Percentiles rank a stretch among this genome's conserved stretches.
Conservation (phyloP, 2,888 invertebrate species). For the Catocala nupta region DNA sequence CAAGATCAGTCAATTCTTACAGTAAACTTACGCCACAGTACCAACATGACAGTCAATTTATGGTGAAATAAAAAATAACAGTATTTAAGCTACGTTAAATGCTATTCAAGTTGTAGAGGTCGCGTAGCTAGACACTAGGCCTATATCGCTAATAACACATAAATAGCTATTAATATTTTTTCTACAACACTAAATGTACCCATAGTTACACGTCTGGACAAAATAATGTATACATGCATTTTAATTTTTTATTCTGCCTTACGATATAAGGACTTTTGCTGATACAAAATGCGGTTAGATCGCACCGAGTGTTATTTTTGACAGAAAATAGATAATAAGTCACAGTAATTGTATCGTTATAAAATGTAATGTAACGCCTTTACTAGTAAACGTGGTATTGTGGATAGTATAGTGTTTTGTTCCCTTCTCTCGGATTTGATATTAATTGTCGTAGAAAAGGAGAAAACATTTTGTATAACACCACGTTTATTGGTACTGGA, state of each 20-base stretch:
- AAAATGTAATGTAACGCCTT: slow-evolving; percentile 12
- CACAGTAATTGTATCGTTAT: slow-evolving; percentile 21
- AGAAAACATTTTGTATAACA: too few species aligned
- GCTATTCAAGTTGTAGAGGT: slow-evolving; percentile 12
- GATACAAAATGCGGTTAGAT: slow-evolving; percentile 13
- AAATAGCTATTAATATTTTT: slow-evolving; percentile 41
- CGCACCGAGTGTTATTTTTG: slow-evolving; percentile 45
- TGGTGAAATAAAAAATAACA: too few species aligned
- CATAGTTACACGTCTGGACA: slow-evolving; percentile 39
- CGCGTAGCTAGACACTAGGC: slow-evolving; percentile 30
- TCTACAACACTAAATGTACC: slow-evolving; percentile 44
- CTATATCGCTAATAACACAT: slow-evolving; percentile 37
- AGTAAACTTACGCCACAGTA: too few species aligned
- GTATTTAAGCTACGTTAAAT: slow-evolving; percentile 13
- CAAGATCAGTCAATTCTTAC: too few species aligned
- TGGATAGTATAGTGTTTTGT: too few species aligned
- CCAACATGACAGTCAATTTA: too few species aligned
- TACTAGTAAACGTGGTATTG: too few species aligned
- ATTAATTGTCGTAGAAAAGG: too few species aligned
- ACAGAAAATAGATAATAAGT: slow-evolving; percentile 36
- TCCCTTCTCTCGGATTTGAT: too few species aligned
- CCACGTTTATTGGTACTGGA: too few species aligned
- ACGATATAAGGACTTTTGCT: slow-evolving; percentile 19
- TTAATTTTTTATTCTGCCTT: slow-evolving; percentile 24
- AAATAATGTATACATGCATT: slow-evolving; percentile 22